A percentile compares a stretch with the other conserved stretches of the same genome.
These are phyloP conservation scores for Tetramorium bicarinatum DNA, from an alignment of 2,888 invertebrate species.

Conservation along the genomic window DNA sequence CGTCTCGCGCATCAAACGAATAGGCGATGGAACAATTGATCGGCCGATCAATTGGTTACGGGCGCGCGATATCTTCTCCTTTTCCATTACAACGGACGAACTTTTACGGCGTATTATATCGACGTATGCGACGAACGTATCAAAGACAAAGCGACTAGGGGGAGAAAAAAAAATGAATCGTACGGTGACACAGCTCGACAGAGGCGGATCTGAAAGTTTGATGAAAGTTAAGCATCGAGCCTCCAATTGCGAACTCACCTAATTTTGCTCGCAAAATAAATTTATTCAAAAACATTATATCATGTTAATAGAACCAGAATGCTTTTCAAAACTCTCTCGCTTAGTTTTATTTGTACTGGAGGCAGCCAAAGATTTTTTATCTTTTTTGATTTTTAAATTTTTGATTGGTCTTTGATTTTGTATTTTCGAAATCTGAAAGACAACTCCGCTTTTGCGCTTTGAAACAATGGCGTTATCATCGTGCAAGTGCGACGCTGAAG, in stretches of 20 bases:
- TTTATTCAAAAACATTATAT: background rate
- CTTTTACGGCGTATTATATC: slow-evolving; percentile 48
- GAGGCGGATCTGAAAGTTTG: background rate
- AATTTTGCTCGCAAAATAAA: background rate
- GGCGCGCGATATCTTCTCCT: slow-evolving; percentile 37
- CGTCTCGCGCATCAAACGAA: slow-evolving; percentile 40
- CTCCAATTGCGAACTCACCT: background rate
- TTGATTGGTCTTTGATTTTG: background rate
- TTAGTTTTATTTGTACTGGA: background rate
- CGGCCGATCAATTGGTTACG: slow-evolving; percentile 59
- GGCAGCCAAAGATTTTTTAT: background rate
- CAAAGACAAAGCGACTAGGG: slow-evolving; percentile 33
- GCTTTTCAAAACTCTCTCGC: background rate
- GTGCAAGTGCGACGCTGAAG: background rate
- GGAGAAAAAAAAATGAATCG: slow-evolving; percentile 14
- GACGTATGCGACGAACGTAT: slow-evolving; percentile 25
- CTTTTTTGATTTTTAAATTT: background rate
- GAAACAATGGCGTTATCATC: slow-evolving; percentile 22
- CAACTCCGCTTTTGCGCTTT: background rate
- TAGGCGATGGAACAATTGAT: slow-evolving; percentile 48
- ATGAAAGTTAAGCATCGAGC: background rate
- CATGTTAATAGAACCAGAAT: background rate
- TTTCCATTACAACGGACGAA: slow-evolving; percentile 38
- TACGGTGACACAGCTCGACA: slow-evolving; percentile 2
- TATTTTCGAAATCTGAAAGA: background rate